Evolutionary conservation across 2,797 vertebrate species (phyloP), one percentile per base, ranked within the genome.

Genomic region (Syncerus caffer): DNA sequence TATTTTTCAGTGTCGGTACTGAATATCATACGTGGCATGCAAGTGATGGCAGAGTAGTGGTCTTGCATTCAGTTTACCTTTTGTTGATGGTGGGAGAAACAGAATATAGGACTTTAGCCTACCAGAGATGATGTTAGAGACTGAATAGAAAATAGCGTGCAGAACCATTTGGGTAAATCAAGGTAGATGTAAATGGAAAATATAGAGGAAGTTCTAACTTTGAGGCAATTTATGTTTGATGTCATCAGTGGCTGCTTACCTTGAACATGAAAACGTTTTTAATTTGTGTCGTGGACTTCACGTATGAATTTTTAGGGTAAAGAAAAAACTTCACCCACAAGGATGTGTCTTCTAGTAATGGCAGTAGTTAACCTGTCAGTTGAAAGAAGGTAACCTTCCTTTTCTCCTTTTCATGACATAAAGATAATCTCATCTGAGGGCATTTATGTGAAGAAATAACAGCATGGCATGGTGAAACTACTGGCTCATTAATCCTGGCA

Each of bases 401-500:
- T 98, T 98, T 98, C 98, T 99, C 98, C 98, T 99, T 98, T 98
- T 99, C 98, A 98, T 98, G 98, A 99, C 98, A 98, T 94, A 98
- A 98, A 99, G 98, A 98, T 99, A 99, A 98, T 99, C 98, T 98
- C 98, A 98, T 98, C 98, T 98, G 98, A 98, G 98, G 98, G 98
- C 98, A 98, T 98, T 99, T 99, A 98, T 98, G 98, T 98, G 98
- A 98, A 99, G 98, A 98, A 99, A 98, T 98, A 99, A 98, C 99
- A 99, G 98, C 98, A 98, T 98, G 98, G 98, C 98, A 98, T 98
- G 98, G 98, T 97, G 98, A 98, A 98, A 98, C 98, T 85, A 93
- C 98, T 98, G 98, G 98, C 98, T 99, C 99, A 98, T 99, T 99
- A 99, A 99, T 99, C 98, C 98, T 99, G 98, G 98, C 98, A 98